These are phyloP conservation scores for Biston betularia DNA, from an alignment of 2,888 invertebrate genomes.

Conservation along the genomic window DNA sequence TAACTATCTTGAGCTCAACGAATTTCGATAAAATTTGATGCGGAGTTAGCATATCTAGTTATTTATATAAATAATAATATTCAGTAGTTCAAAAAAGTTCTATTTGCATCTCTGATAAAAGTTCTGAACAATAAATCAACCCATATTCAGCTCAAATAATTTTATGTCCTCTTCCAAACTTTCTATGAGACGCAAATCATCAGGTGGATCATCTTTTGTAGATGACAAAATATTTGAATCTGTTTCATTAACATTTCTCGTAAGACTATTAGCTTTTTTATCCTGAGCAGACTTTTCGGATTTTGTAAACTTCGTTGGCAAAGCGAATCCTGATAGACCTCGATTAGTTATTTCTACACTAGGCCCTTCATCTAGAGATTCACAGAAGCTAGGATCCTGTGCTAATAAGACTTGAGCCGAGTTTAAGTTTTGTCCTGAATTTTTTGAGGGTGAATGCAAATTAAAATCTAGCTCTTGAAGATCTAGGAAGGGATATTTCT, in stretches of 20 bases:
- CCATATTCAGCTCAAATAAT: constrained; percentile 44
- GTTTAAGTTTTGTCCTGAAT: constrained; percentile 60
- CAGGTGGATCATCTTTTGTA: constrained; percentile 27
- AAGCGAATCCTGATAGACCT: constrained; percentile 75
- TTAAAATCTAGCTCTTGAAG: constrained; percentile 70
- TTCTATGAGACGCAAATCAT: constrained; percentile 32
- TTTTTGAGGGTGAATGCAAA: constrained; percentile 61
- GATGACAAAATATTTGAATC: constrained; percentile 36
- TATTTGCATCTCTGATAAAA: neutral
- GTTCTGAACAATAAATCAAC: neutral
- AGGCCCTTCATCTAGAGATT: constrained; percentile 61
- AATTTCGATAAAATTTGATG: too few species aligned
- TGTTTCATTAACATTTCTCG: neutral
- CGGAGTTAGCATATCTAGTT: too few species aligned
- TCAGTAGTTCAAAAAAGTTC: neutral
- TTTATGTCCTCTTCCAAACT: constrained; percentile 56
- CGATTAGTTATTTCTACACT: constrained; percentile 76
- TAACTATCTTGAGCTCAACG: too few species aligned
- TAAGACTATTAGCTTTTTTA: constrained; percentile 29
- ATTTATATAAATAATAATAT: too few species aligned
- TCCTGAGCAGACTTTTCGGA: constrained; percentile 40
- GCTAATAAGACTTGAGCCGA: constrained; percentile 47
- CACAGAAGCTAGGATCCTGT: constrained; percentile 64
- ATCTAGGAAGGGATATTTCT: constrained; percentile 79
- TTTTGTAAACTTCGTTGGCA: constrained; percentile 64